Evolutionary conservation across 1,140 invertebrate genomes (phyloP), one percentile per base, ranked within the genome.

Genomic region (Tetramorium alpestre): DNA sequence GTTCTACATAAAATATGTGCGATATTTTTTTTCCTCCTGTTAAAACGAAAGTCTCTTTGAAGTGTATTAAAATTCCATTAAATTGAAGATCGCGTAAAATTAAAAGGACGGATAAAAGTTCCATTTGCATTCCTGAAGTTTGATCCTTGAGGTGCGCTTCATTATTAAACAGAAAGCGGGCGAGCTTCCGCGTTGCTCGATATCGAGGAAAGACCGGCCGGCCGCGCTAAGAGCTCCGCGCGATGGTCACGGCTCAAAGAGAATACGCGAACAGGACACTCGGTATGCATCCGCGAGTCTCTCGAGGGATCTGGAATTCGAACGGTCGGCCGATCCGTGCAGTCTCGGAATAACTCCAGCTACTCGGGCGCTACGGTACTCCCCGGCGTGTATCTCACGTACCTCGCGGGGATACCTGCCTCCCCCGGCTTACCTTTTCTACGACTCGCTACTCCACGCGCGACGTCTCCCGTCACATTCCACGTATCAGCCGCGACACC

Each of bases 391-490:
- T 10, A 44, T 44, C 41, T 44, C 10, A 44, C 8, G 33, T 33
- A 33, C 33, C 33, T 33, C 33, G 33, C 33, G 33, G 33, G 33
- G 33, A 33, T 33, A 33, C 33, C 33, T 33, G 33, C 33, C 33
- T 33, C 41, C 41, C 8, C 41, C 2, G 18, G 8, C 85, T 89
- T 73, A 90, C 89, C 87, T 90, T 90, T 86, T 86, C 76, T 90
- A 88, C 76, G 82, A 88, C 84, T 88, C 64, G 77, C 80, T 69
- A 78, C 80, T 69, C 70, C 86, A 44, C 87, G 86, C 41, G 51
- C 75, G 54, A 65, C 65, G 75, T 90, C 51, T 51, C 86, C 72
- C 64, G 89, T 90, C 86, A 90, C 89, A 90, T 90, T 90, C 89
- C 89, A 90, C 78, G 89, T 51, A 54, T 58, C 44, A 38, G 77